Evolutionary conservation across 2,113 vertebrate genomes (phyloP), one percentile per base, ranked within the genome.

Genomic region (Symphodus melops): DNA sequence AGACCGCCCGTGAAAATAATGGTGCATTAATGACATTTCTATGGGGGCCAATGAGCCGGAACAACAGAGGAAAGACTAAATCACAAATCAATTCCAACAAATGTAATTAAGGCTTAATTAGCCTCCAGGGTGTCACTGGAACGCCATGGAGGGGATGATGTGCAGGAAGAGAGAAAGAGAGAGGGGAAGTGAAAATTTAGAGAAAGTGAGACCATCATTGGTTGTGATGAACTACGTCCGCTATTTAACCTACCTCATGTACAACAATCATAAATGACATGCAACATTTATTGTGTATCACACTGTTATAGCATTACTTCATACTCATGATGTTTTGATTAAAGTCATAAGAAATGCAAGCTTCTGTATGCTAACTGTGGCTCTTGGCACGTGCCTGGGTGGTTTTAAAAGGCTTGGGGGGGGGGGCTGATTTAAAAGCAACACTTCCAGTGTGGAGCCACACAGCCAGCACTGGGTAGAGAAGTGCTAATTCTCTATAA

Each of bases 91-190:
- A 95, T 94, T 93, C 94, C 93, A 94, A 92, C 92, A 95, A 94
- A 95, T 95, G 92, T 95, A 95, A 94, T 95, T 95, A 95, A 95
- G 90, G 89, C 89, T 92, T 94, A 95, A 95, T 95, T 95, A 94
- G 92, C 91, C 93, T 93, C 93, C 85, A 53, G 94, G 93, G 93
- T 87, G 88, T 91, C 75, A 75, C 75, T 79, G 73, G 77, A 85
- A 89, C 53, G 86, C 85, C 84, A 81, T 16, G 57, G 84, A 88
- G 86, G 79, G 69, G 52, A 70, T 41, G 70, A 60, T 71, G 80
- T 61, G 71, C 57, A 56, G 66, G 89, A 77, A 74, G 62, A 81
- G 78, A 76, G 73, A 79, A 67, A 68, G 61, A 66, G 16, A 73
- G 81, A 72, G 68, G 33, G 68, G 81, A 83, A 70, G 67, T 74